Conservation (phyloP, 2,113 vertebrate species). For the Lycaon pictus region DNA sequence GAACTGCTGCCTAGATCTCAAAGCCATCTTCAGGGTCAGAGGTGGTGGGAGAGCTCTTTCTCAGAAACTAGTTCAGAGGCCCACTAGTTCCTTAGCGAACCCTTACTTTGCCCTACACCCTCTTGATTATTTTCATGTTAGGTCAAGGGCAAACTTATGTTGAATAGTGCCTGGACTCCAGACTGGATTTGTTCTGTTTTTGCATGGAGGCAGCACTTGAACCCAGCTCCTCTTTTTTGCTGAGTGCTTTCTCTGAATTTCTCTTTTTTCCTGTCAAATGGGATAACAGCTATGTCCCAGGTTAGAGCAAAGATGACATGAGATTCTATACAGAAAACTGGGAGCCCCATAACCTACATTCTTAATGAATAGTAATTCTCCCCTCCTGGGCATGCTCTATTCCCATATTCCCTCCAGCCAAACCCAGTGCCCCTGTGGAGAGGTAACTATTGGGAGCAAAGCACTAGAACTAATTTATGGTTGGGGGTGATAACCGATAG, state of each 20-base stretch:
- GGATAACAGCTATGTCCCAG: background rate
- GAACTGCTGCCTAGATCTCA: background rate
- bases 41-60: background rate
- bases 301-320: background rate
- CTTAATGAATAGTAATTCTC: background rate
- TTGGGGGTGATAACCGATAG: background rate
- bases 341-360: background rate
- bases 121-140: background rate
- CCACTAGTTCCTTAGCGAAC: background rate
- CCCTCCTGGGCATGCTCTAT: background rate
- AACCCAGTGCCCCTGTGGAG: background rate
- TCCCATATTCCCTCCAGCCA: background rate
- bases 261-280: background rate
- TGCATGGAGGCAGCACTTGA: background rate
- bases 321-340: background rate
- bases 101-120: background rate
- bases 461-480: background rate
- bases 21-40: background rate
- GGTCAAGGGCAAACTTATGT: background rate
- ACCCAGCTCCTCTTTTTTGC: background rate
- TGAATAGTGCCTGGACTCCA: background rate
- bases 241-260: background rate
- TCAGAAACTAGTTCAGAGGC: background rate
- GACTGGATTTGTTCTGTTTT: background rate
- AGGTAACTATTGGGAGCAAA: background rate